Percentiles rank a stretch among this genome's conserved stretches.
phyloP scores from a whole-genome alignment of 2,888 invertebrate genomes.

The Lissonota sp. region DNA sequence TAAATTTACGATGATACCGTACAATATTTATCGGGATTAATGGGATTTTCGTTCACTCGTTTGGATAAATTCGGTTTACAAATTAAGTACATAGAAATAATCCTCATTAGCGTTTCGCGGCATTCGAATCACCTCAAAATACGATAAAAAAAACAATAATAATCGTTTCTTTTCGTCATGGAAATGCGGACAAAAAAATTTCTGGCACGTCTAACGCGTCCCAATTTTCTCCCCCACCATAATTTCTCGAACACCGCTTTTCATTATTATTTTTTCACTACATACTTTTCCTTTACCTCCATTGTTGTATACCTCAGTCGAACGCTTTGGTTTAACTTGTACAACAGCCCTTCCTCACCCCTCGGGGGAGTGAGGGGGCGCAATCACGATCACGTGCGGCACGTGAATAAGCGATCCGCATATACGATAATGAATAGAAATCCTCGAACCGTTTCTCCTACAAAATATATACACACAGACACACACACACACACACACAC shows the following conservation, averaged over 20 bases:
- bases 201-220: conserved; percentile 34
- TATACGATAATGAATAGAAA: conserved; percentile 63
- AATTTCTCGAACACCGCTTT: conserved; percentile 38
- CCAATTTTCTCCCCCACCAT: not conserved
- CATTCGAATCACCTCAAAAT: too few species aligned
- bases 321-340: conserved; percentile 60
- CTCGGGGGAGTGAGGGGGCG: not conserved
- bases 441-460: conserved; percentile 48
- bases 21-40: too few species aligned
- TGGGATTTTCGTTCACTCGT: too few species aligned
- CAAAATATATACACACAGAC: conserved; percentile 19
- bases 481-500: not conserved
- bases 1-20: too few species aligned
- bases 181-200: not conserved
- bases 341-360: conserved; percentile 16
- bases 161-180: too few species aligned
- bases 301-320: conserved; percentile 50
- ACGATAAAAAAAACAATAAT: too few species aligned
- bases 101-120: too few species aligned
- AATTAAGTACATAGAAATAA: too few species aligned
- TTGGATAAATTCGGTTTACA: too few species aligned
- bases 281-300: conserved; percentile 15
- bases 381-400: conserved; percentile 64
- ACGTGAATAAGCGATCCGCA: conserved; percentile 63
- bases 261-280: conserved; percentile 20